Base-by-base conservation (phyloP, 2,113 vertebrate genomes). In the Todiramphus saurophagus region DNA sequence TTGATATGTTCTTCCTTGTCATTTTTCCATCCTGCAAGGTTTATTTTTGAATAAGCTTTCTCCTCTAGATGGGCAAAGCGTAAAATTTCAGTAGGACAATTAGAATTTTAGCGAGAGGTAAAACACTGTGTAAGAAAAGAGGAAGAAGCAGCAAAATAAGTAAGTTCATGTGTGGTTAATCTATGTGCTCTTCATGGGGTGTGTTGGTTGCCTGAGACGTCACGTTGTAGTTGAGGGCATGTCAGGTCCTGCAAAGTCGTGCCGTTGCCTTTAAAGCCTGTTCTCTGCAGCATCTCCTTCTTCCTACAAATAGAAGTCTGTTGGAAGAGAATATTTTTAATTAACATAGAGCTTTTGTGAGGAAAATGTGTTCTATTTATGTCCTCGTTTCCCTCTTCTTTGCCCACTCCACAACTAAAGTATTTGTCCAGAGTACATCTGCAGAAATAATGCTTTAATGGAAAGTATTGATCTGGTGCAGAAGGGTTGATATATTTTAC, bases 31-130 rank as follows among this genome's bases (percentile, higher is more conserved):
- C 62, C 56, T 80, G 51, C 50, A 64, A 72, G 77, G 39, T 92
- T 83, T 86, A 68, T 83, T 94, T 92, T 59, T 56, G 87, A 84
- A 59, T 86, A 79, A 88, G 70, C 56, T 88, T 94, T 77, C 39
- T 68, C 23, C 50, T 84, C 35, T 55, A 72, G 56, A 76, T 24
- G 56, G 56, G 23, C 51, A 51, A 74, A 90, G 24, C 0, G 0
- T 93, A 69, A 79, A 59, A 30, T 73, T 90, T 24, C n/a, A 30
- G 50, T 30, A 63, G 58, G 62, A 75, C 92, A 85, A 16, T 85
- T 31, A 64, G 77, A 79, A 89, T 95, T 89, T 43, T 39, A 94
- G 55, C 77, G 39, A 87, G 53, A 66, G 35, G 35, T 77, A 82
- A 92, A 94, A 86, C 0, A 1, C 35, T 68, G 94, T 91, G 85